Base-by-base conservation (phyloP, 2,797 vertebrate genomes). In the Microctenopoma lineatum region DNA sequence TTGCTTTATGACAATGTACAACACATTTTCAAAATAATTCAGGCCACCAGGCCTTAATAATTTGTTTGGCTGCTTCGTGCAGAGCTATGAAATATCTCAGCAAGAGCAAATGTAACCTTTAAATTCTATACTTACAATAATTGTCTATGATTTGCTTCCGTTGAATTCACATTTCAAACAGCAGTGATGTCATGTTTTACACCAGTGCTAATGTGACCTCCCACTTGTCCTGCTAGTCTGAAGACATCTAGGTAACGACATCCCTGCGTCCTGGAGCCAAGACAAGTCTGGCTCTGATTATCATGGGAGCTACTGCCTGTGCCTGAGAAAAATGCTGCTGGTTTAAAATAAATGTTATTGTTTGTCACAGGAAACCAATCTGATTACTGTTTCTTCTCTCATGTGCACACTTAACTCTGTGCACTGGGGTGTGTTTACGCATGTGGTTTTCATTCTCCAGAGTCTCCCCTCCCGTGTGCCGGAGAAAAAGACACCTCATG, bases 341-440 rank as follows among this genome's bases (percentile, higher is more conserved):
- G 87, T 90, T 95, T 96, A 97, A 96, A 96, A 94, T 94, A 97
- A 98, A 97, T 97, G 96, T 98, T 97, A 96, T 96, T 96, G 95
- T 98, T 98, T 96, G 95, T 96, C 95, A 95, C 95, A 96, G 96
- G 96, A 97, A 93, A 96, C 95, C 96, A 95, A 96, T 95, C 95
- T 95, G 95, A 96, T 96, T 96, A 95, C 95, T 93, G 94, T 97
- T 96, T 94, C 94, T 96, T 93, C 95, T 95, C 94, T 94, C 94
- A 88, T 84, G 85, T 26, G 77, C 80, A 68, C 88, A 91, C 86
- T 89, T 88, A 85, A 45, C 77, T 59, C 82, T 6, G 82, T 88
- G 90, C 93, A 78, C 91, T 62, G 89, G 93, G 90, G 90, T 89
- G 86, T 97, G 96, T 97, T 97, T 97, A 94, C 91, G 92, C 96